Conservation (phyloP, 2,888 invertebrate species). For the Clostera curtula region DNA sequence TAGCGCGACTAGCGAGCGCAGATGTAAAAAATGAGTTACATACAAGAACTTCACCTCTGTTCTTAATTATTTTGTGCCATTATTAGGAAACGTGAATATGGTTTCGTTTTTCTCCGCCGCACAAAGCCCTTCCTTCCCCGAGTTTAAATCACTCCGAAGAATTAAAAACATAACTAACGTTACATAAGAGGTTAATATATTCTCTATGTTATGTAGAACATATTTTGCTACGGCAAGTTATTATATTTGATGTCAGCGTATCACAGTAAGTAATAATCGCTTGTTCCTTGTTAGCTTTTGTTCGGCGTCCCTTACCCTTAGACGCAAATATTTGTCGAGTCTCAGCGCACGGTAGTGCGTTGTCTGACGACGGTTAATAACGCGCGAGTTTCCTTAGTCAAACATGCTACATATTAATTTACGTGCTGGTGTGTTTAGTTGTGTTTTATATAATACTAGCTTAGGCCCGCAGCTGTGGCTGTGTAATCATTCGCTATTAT, state of each 20-base stretch:
- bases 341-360: constrained; percentile 36
- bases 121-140: too few species aligned
- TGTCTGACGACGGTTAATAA: constrained; percentile 36
- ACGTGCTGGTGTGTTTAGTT: constrained; percentile 17
- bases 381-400: constrained; percentile 29
- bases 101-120: too few species aligned
- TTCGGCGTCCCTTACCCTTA: constrained; percentile 30
- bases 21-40: too few species aligned
- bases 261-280: constrained; percentile 35
- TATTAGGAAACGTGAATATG: too few species aligned
- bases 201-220: constrained; percentile 10
- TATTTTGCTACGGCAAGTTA: constrained; percentile 18
- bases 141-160: too few species aligned
- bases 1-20: too few species aligned
- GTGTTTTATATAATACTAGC: constrained; percentile 17
- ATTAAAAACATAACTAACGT: too few species aligned
- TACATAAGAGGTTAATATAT: constrained; percentile 6
- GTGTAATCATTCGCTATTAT: too few species aligned
- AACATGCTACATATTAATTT: constrained; percentile 29
- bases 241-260: constrained; percentile 29
- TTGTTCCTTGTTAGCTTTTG: constrained; percentile 32
- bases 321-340: constrained; percentile 38
- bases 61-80: too few species aligned
- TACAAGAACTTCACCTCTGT: too few species aligned
- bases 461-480: neutral